phyloP scores from a whole-genome alignment of 2,113 vertebrate species.

The Enhydra lutris region DNA sequence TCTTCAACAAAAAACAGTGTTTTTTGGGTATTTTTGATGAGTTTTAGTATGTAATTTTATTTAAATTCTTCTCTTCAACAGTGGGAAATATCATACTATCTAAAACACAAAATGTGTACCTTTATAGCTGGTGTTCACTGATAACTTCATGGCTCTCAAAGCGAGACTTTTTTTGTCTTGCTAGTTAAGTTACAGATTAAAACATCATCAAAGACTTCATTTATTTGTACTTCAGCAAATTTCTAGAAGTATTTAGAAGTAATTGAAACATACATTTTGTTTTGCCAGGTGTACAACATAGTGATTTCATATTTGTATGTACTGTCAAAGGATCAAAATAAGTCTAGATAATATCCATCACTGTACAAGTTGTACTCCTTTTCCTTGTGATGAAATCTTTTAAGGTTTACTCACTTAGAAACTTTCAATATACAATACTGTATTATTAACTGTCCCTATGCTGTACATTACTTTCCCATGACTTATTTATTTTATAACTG shows the following conservation, averaged over 20 bases:
- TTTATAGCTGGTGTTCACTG: neutral
- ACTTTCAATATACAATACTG: neutral
- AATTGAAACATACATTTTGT: neutral
- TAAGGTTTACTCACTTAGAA: neutral
- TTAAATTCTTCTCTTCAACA: neutral
- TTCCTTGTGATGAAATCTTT: neutral
- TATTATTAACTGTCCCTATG: neutral
- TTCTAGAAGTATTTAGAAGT: neutral
- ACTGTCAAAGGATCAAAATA: neutral
- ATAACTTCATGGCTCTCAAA: neutral
- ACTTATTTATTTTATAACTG: neutral
- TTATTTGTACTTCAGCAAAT: slow-evolving; percentile 35
- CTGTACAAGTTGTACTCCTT: neutral
- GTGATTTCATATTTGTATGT: neutral
- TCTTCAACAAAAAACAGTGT: neutral
- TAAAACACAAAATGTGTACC: neutral
- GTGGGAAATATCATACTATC: slow-evolving; percentile 48
- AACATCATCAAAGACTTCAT: neutral
- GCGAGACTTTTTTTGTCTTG: neutral
- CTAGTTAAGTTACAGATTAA: neutral
- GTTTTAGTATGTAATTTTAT: neutral
- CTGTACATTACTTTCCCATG: neutral
- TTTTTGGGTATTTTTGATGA: neutral
- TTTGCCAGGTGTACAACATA: neutral
- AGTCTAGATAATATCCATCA: neutral